Base-by-base conservation (phyloP, 2,113 vertebrate genomes). In the Nesoenas mayeri region DNA sequence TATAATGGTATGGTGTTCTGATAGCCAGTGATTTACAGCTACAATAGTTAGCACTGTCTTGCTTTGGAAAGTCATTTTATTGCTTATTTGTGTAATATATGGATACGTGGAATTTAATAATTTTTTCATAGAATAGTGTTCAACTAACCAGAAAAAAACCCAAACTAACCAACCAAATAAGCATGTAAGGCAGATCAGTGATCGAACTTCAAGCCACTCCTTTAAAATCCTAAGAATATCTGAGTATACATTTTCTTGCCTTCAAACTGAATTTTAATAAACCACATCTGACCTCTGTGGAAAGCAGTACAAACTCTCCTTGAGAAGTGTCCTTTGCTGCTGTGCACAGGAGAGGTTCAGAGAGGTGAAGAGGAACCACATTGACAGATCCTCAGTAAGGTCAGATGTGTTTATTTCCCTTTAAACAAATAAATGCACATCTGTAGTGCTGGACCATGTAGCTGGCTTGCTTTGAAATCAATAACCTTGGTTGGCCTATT, bases 1-100 rank as follows among this genome's bases (percentile, higher is more conserved):
- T 86, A 31, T 58, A 79, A 80, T 36, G 40, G 18, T 87, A 60
- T 81, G 66, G 60, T 15, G 1, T 89, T 72, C 78, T 93, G 77
- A 92, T 91, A 94, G 67, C 34, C 34, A 28, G 54, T 86, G 91
- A 92, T 94, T 96, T 96, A 94, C 56, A 92, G 83, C 77, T 93
- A 15, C 60, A 88, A 15, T 40, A 70, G 44, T 86, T 92, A 93
- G 57, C 48, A 51, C 50, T 57, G 14, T 14, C 44, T 82, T 93
- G 19, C 65, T 92, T 89, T 96, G 94, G 88, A 82, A 95, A 74
- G 64, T 34, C 42, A 10, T 83, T 89, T 89, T 92, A 72, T 73
- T 91, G 60, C 60, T 96, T 91, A 65, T 95, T 96, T 97, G 70
- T 93, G 70, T 57, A 85, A 67, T 48, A 62, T 92, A 91, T 48